Percentiles rank a stretch among this genome's conserved stretches.
Conservation (phyloP, 2,797 vertebrate genomes). For the Liasis olivaceus region DNA sequence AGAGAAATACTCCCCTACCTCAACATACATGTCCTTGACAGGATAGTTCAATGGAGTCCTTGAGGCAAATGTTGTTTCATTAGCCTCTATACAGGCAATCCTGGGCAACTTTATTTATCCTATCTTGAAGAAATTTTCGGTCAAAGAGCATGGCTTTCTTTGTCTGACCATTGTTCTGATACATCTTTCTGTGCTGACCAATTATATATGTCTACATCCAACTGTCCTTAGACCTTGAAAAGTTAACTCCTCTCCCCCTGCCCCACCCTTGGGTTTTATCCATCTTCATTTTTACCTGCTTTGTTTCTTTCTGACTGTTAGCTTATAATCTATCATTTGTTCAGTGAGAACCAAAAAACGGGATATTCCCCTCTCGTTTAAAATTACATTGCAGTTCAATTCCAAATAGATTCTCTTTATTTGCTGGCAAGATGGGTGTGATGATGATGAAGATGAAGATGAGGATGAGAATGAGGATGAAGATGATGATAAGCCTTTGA, state of each 20-base stretch:
- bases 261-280: neutral
- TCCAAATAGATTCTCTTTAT: neutral
- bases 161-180: neutral
- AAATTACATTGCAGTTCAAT: neutral
- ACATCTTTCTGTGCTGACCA: neutral
- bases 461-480: neutral
- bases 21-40: neutral
- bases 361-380: neutral
- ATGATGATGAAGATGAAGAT: no score
- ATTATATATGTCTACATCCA: neutral
- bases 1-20: neutral
- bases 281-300: neutral
- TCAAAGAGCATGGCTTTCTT: neutral
- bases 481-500: neutral
- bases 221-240: neutral
- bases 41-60: neutral
- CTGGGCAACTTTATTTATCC: neutral
- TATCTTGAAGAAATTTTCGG: neutral
- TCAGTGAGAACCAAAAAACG: neutral
- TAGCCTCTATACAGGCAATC: neutral
- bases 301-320: neutral
- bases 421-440: neutral
- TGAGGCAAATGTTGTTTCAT: neutral
- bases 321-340: neutral
- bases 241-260: neutral